phyloP scores from a whole-genome alignment of 2,888 invertebrate genomes.

The Eristalis intricaria region DNA sequence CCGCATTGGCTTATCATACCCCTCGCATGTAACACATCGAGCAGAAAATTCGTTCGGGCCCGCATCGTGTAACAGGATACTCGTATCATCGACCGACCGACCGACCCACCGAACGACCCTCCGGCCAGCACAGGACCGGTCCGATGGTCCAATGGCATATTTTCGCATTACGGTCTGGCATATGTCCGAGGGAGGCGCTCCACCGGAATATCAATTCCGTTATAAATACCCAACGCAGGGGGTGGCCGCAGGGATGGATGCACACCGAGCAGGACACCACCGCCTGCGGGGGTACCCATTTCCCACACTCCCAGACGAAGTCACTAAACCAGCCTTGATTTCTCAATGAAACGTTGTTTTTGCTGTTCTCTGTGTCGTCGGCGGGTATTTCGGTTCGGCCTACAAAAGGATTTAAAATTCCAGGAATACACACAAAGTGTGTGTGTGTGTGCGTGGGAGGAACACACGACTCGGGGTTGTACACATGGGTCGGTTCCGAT shows the following conservation, averaged over 20 bases:
- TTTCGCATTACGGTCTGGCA: conserved; percentile 60
- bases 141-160: conserved; percentile 58
- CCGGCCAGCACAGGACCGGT: conserved; percentile 15
- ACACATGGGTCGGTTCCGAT: conserved; percentile 7
- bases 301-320: not conserved
- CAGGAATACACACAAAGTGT: conserved; percentile 24
- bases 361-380: not conserved
- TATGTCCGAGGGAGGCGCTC: conserved; percentile 63
- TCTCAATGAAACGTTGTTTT: conserved; percentile 33
- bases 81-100: not conserved
- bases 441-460: not conserved
- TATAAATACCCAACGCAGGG: conserved; percentile 25
- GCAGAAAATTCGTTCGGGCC: conserved; percentile 48
- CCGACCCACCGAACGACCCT: not conserved
- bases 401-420: conserved; percentile 49
- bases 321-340: conserved; percentile 21
- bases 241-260: not conserved
- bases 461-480: not conserved
- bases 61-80: conserved; percentile 38
- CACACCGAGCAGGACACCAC: not conserved
- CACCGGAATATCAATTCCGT: conserved; percentile 49
- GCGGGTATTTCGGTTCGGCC: conserved; percentile 9
- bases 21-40: conserved; percentile 33
- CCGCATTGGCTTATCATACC: conserved; percentile 3
- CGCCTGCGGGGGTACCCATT: not conserved